These are phyloP conservation scores for Montifringilla adamsi DNA, from an alignment of 2,113 vertebrate genomes.

Conservation along the genomic window DNA sequence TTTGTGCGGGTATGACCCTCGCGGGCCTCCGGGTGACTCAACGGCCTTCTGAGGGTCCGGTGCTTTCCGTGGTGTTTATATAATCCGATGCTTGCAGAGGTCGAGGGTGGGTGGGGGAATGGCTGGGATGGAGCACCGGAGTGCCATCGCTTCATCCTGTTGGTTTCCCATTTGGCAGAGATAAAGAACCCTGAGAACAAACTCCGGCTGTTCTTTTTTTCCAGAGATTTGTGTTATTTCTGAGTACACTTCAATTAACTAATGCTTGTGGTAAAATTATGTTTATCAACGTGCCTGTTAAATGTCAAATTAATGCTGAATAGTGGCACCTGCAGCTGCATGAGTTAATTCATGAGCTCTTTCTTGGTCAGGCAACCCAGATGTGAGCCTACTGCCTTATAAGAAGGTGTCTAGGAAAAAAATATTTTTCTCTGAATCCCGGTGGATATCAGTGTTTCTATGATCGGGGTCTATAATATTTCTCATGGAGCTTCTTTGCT, in stretches of 20 bases:
- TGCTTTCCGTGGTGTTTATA: not conserved
- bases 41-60: not conserved
- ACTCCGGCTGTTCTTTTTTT: not conserved
- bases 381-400: not conserved
- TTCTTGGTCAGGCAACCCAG: not conserved
- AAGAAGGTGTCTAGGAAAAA: not conserved
- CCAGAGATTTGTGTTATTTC: not conserved
- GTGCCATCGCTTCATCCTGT: not conserved
- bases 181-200: fast-evolving
- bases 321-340: not conserved
- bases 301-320: not conserved
- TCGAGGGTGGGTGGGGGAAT: not conserved
- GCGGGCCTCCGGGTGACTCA: not conserved
- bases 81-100: not conserved
- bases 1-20: not conserved
- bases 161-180: not conserved
- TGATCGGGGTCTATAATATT: fast-evolving
- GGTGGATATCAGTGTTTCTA: fast-evolving
- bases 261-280: not conserved
- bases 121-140: not conserved
- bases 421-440: not conserved
- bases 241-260: not conserved
- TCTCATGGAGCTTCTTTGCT: not conserved
- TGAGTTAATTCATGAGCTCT: not conserved
- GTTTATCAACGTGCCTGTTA: not conserved